These are phyloP conservation scores for Harpegnathos saltator DNA, from an alignment of 1,140 invertebrate species.

Conservation along the genomic window DNA sequence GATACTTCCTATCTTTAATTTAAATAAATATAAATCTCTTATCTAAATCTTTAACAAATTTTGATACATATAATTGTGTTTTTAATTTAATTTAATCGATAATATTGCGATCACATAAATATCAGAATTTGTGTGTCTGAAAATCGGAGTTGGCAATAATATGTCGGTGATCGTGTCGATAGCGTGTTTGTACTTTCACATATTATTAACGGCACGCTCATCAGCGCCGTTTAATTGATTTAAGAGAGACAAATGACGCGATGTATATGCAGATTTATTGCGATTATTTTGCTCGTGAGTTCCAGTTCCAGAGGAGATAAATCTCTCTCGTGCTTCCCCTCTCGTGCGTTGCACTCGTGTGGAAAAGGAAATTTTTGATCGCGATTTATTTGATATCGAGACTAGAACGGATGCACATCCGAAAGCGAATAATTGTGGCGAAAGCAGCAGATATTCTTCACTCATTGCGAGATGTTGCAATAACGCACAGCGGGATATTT, in stretches of 20 bases:
- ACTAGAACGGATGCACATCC: conserved; percentile 34
- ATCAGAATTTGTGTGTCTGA: conserved; percentile 11
- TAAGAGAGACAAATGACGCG: conserved; percentile 12
- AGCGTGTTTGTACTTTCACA: conserved; percentile 2
- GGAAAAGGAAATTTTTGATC: conserved; percentile 44
- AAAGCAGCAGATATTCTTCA: conserved; percentile 25
- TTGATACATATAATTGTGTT: background rate
- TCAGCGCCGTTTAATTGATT: background rate
- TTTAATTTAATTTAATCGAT: too few relatives aligned
- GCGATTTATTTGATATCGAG: conserved; percentile 25
- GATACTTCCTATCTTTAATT: conserved; percentile 25
- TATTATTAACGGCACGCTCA: background rate
- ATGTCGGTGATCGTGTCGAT: background rate
- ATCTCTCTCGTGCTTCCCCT: background rate
- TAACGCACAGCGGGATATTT: background rate
- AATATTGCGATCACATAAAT: background rate
- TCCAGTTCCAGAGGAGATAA: conserved; percentile 2
- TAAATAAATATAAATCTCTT: conserved; percentile 24
- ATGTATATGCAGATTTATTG: background rate
- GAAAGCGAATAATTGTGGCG: conserved; percentile 34
- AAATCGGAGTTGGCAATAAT: too few relatives aligned
- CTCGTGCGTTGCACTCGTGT: conserved; percentile 7
- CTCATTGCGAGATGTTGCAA: background rate
- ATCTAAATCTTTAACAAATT: background rate
- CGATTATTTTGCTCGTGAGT: background rate